Evolutionary conservation across 2,888 invertebrate species (phyloP).

Genomic region (Drosophila infuscata): DNA sequence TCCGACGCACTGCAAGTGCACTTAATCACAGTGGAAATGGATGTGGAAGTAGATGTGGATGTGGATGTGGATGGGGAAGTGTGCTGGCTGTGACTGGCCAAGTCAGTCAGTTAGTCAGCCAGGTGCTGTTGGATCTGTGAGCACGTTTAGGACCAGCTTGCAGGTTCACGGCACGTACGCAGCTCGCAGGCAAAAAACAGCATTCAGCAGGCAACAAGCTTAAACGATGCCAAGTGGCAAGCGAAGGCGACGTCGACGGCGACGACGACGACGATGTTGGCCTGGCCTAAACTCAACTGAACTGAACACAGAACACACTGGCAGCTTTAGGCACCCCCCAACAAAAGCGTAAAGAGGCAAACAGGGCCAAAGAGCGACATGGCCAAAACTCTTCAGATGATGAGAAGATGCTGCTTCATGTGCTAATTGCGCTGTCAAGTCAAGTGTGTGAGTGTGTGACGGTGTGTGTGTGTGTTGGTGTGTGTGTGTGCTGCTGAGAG

Average conservation of each 20-base stretch:
- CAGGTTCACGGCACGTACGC: constrained; percentile 55
- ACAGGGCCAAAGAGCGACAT: constrained; percentile 51
- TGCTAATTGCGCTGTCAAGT: constrained; percentile 81
- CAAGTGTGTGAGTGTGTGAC: constrained; percentile 38
- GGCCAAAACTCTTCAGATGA: constrained; percentile 63
- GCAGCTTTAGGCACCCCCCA: constrained; percentile 11
- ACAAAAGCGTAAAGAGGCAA: constrained; percentile 19
- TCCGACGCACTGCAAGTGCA: constrained; percentile 57
- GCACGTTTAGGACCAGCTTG: constrained; percentile 53
- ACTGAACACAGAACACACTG: not conserved
- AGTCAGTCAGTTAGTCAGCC: constrained; percentile 18
- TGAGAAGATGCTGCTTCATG: constrained; percentile 80
- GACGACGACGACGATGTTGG: constrained; percentile 26
- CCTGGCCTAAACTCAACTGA: constrained; percentile 1
- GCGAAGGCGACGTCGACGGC: constrained; percentile 36
- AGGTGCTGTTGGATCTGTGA: constrained; percentile 34
- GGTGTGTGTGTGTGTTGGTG: constrained; percentile 2
- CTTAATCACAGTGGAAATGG: constrained; percentile 57
- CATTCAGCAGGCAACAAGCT: constrained; percentile 36
- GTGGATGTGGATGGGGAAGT: constrained; percentile 3
- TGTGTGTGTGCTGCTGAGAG: constrained; percentile 9
- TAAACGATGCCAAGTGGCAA: constrained; percentile 79
- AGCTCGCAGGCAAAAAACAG: constrained; percentile 43
- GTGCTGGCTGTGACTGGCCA: not conserved
- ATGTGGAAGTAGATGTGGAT: constrained; percentile 6